These are phyloP conservation scores for Bovichtus diacanthus DNA, from an alignment of 2,797 vertebrate species.

Conservation along the genomic window DNA sequence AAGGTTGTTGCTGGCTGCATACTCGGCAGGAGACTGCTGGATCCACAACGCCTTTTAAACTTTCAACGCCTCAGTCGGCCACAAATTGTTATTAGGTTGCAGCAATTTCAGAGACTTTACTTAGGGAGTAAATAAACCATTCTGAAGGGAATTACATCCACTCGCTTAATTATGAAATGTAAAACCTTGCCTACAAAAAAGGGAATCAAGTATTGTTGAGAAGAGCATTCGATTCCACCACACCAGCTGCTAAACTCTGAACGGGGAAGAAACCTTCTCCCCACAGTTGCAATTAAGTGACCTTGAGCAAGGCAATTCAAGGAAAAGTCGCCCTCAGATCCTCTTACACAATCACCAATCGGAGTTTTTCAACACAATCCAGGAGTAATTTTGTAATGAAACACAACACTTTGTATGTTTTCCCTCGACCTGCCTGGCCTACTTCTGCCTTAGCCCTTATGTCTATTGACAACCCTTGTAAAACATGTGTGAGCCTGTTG, in stretches of 20 bases:
- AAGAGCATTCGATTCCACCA: slow-evolving; percentile 26
- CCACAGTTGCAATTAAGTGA: slow-evolving; percentile 28
- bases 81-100: slow-evolving; percentile 76
- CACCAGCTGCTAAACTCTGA: slow-evolving; percentile 37
- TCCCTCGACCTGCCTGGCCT: background rate
- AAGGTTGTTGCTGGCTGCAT: slow-evolving; percentile 65
- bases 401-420: slow-evolving; percentile 9
- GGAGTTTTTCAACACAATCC: slow-evolving; percentile 8
- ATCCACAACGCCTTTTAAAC: slow-evolving; percentile 45
- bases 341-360: slow-evolving; percentile 12
- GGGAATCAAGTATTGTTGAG: slow-evolving; percentile 14
- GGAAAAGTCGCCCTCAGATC: slow-evolving; percentile 6
- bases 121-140: slow-evolving; percentile 75
- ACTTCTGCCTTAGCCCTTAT: background rate
- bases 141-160: slow-evolving; percentile 70
- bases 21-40: slow-evolving; percentile 48
- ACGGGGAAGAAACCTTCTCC: slow-evolving; percentile 14
- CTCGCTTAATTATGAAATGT: slow-evolving; percentile 64
- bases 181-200: slow-evolving; percentile 53
- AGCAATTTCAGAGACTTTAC: slow-evolving; percentile 73
- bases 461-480: background rate
- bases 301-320: slow-evolving; percentile 31
- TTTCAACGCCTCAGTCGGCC: slow-evolving; percentile 51
- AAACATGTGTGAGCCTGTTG: background rate
- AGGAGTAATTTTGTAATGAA: slow-evolving; percentile 1